Conservation (phyloP, 2,797 vertebrate genomes). For the Cryptoprocta ferox region DNA sequence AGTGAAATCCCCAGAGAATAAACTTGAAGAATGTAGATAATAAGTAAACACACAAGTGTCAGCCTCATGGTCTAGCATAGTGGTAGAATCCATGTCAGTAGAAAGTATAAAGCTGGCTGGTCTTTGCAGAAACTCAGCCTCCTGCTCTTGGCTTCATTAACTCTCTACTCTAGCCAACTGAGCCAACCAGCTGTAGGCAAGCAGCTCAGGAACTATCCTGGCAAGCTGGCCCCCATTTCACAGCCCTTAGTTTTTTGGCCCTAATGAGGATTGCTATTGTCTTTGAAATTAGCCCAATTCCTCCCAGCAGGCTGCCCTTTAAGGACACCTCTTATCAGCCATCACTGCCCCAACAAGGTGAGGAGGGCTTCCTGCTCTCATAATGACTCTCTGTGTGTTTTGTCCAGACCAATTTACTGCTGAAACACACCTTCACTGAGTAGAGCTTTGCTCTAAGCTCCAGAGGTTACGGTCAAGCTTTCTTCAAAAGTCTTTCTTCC, state of each 20-base stretch:
- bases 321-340: constrained; percentile 65
- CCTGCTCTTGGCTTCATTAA: constrained; percentile 53
- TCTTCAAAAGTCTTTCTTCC: constrained; percentile 81
- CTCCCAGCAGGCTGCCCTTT: constrained; percentile 65
- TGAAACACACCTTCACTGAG: constrained; percentile 65
- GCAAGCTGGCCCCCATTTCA: background rate
- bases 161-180: background rate
- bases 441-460: constrained; percentile 78
- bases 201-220: constrained; percentile 14
- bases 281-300: constrained; percentile 64
- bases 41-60: background rate
- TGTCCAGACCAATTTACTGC: constrained; percentile 71
- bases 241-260: background rate
- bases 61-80: background rate
- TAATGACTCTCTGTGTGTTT: constrained; percentile 70
- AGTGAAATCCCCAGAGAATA: background rate
- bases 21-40: background rate
- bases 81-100: background rate
- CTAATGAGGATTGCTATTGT: constrained; percentile 65
- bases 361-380: background rate
- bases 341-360: constrained; percentile 52
- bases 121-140: constrained; percentile 27
- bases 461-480: constrained; percentile 81
- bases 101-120: background rate
- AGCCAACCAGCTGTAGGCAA: constrained; percentile 11